Evolutionary conservation across 37 sponge, comb jelly and placozoan species (phyloP).

Genomic region (Diacarnus erythraeanus): DNA sequence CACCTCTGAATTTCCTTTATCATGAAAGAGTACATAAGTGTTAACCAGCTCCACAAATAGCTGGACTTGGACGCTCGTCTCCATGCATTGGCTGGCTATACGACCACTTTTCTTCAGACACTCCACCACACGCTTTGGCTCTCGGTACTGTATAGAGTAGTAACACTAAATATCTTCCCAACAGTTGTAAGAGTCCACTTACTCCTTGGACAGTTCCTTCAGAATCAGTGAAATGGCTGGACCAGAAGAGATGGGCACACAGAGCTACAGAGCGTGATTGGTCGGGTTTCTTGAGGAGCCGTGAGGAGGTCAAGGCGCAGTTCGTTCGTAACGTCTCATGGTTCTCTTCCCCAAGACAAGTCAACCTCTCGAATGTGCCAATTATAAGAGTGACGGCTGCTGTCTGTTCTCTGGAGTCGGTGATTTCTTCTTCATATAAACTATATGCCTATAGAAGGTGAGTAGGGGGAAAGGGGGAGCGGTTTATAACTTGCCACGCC

Average conservation of each 20-base stretch:
- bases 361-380: conserved; percentile 87
- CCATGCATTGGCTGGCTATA: conserved; percentile 98
- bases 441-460: conserved; percentile 77
- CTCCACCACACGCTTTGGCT: conserved; percentile 90
- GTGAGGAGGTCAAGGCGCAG: conserved; percentile 85
- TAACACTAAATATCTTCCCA: background rate
- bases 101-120: conserved; percentile 93
- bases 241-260: conserved; percentile 98
- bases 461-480: background rate
- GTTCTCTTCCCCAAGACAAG: conserved; percentile 95
- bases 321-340: conserved; percentile 95
- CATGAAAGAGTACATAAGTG: conserved; percentile 84
- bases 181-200: background rate
- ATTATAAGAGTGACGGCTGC: conserved; percentile 87
- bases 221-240: conserved; percentile 48
- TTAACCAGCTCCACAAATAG: conserved; percentile 93
- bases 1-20: conserved; percentile 88
- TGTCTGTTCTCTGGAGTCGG: conserved; percentile 92
- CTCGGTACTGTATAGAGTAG: conserved; percentile 54
- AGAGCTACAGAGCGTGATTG: conserved; percentile 92
- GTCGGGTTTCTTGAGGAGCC: conserved; percentile 97
- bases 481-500: background rate
- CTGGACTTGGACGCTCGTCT: conserved; percentile 86
- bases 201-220: conserved; percentile 8
- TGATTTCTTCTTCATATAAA: conserved; percentile 94